Base-by-base conservation (phyloP, 2,113 vertebrate genomes). In the Aptenodytes patagonicus region DNA sequence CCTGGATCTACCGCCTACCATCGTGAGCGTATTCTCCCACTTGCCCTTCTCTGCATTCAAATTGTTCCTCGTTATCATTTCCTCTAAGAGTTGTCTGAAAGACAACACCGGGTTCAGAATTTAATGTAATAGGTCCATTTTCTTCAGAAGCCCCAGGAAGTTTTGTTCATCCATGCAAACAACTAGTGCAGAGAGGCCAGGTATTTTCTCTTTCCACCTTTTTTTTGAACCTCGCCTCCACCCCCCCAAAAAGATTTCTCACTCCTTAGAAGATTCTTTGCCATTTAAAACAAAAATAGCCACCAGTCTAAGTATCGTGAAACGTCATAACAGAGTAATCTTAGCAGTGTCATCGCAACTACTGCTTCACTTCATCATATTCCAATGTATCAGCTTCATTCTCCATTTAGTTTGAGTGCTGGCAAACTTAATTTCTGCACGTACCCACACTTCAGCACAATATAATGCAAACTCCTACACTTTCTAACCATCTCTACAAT, bases 371-470 rank as follows among this genome's bases (percentile, higher is more conserved):
- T 96, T 97, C 82, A 97, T 89, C 94, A 73, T 90, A 93, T 86
- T 95, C 83, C 69, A 97, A 36, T 89, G 32, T 68, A 97, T 87
- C 93, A 90, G 90, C 62, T 95, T 95, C 94, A 96, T 95, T 97
- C 87, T 97, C 94, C 85, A 93, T 96, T 97, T 94, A 97, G 94
- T 90, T 66, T 79, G 84, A 94, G 77, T 95, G 85, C 49, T 83
- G 92, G 88, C 93, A 96, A 91, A 96, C 61, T 94, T 95, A 91
- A 96, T 96, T 98, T 92, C 94, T 95, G 91, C 75, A 97, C 69
- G 54, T 94, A 96, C 77, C 88, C 86, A 97, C 91, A 87, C 72
- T 97, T 96, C 70, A 76, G 65, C 83, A 97, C 60, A 97, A 96
- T 96, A 97, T 95, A 96, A 96, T 47, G 60, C 87, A 89, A 65